These are phyloP conservation scores for Colistium nudipinnis DNA, from an alignment of 2,113 vertebrate species.

Conservation along the genomic window DNA sequence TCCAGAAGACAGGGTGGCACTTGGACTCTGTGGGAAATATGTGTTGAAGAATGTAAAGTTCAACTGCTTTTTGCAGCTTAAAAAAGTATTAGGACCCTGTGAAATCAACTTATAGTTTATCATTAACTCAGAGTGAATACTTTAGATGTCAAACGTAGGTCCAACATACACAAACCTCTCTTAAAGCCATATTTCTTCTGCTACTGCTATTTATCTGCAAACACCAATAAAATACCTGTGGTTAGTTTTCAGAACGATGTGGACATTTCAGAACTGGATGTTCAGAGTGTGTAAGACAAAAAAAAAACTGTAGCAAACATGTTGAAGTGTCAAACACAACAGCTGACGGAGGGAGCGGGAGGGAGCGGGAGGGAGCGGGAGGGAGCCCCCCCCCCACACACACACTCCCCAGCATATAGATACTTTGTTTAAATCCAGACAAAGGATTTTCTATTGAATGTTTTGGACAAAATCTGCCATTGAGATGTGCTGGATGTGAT, in stretches of 20 bases:
- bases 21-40: not conserved
- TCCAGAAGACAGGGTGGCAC: not conserved
- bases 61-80: not conserved
- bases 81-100: not conserved
- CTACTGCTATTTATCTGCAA: not conserved
- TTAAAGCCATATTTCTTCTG: not conserved
- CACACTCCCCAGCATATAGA: not conserved
- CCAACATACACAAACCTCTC: not conserved
- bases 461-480: not conserved
- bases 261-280: not conserved
- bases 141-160: not conserved
- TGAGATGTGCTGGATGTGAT: constrained; percentile 67
- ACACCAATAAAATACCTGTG: not conserved
- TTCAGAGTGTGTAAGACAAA: not conserved
- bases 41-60: not conserved
- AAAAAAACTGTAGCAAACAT: too few relatives aligned
- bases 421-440: not conserved
- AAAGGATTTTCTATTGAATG: constrained; percentile 16
- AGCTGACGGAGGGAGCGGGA: too few relatives aligned
- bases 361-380: too few relatives aligned
- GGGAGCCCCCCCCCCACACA: not conserved
- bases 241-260: not conserved
- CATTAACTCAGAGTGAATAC: not conserved
- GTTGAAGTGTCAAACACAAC: constrained; percentile 11
- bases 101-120: not conserved